Percentiles rank a stretch among this genome's conserved stretches.
Conservation (phyloP, 2,113 vertebrate species). For the Nestor notabilis region DNA sequence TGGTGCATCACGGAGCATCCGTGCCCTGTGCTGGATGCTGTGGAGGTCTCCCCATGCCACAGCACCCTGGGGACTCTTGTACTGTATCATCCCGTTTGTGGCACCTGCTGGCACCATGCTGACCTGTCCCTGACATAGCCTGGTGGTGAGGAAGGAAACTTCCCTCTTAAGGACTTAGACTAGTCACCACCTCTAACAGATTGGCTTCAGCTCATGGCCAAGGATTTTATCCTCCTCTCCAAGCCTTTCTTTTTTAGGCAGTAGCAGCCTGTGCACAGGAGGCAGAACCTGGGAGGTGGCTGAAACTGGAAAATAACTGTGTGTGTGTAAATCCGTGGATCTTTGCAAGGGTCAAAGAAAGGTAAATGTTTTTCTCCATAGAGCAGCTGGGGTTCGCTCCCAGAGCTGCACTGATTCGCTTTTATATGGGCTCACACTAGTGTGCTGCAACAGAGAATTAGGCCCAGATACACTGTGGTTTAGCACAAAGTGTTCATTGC, state of each 20-base stretch:
- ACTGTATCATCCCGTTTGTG: neutral
- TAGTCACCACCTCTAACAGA: rapidly evolving
- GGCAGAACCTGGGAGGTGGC: neutral
- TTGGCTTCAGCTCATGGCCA: rapidly evolving
- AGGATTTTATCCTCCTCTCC: neutral
- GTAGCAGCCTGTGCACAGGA: neutral
- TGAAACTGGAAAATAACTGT: neutral
- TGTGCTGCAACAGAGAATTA: rapidly evolving
- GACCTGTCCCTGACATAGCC: neutral
- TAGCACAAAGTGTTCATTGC: neutral
- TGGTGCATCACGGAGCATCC: neutral
- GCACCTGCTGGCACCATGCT: neutral
- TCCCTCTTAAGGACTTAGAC: neutral
- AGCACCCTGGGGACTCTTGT: rapidly evolving
- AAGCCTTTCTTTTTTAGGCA: neutral
- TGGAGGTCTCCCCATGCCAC: neutral
- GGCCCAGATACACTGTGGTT: neutral
- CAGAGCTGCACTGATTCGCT: neutral
- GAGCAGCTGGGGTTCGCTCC: neutral
- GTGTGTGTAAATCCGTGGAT: neutral
- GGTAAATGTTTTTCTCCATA: neutral
- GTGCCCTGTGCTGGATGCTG: rapidly evolving
- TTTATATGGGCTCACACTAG: rapidly evolving
- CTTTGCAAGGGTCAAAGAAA: neutral
- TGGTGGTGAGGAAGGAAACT: neutral